phyloP scores from a whole-genome alignment of 2,888 invertebrate genomes.

The Calameuta pallipes region DNA sequence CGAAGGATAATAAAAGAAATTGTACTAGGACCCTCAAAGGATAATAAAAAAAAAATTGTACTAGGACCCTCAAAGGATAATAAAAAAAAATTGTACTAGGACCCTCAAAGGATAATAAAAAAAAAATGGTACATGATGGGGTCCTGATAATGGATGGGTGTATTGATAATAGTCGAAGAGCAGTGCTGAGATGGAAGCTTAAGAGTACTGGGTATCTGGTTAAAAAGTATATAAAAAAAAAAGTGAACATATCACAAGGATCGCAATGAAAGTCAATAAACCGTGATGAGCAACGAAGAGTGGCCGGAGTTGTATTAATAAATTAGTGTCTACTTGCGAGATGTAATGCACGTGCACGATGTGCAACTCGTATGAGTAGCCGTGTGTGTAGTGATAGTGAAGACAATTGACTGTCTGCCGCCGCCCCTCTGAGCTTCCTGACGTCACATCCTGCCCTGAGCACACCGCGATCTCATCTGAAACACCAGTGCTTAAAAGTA shows the following conservation, averaged over 20 bases:
- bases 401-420: slow-evolving; percentile 59
- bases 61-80: not conserved
- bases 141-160: not conserved
- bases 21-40: not conserved
- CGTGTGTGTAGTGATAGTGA: slow-evolving; percentile 41
- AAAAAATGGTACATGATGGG: not conserved
- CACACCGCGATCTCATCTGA: slow-evolving; percentile 48
- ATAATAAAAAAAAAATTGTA: not conserved
- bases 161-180: not conserved
- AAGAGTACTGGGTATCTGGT: not conserved
- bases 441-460: slow-evolving; percentile 61
- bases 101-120: not conserved
- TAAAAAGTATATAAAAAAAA: slow-evolving; percentile 12
- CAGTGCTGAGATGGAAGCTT: not conserved
- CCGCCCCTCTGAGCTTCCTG: slow-evolving; percentile 46
- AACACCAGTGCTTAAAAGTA: slow-evolving; percentile 49
- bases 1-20: not conserved
- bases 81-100: not conserved
- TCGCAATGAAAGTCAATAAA: slow-evolving; percentile 61
- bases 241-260: slow-evolving; percentile 29
- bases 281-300: slow-evolving; percentile 54
- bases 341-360: slow-evolving; percentile 25
- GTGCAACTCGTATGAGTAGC: slow-evolving; percentile 12
- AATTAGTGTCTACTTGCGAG: slow-evolving; percentile 57
- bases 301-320: slow-evolving; percentile 56